Percentiles rank a stretch among this genome's conserved stretches.
Conservation (phyloP, 2,113 vertebrate genomes). For the Neogobius melanostomus region DNA sequence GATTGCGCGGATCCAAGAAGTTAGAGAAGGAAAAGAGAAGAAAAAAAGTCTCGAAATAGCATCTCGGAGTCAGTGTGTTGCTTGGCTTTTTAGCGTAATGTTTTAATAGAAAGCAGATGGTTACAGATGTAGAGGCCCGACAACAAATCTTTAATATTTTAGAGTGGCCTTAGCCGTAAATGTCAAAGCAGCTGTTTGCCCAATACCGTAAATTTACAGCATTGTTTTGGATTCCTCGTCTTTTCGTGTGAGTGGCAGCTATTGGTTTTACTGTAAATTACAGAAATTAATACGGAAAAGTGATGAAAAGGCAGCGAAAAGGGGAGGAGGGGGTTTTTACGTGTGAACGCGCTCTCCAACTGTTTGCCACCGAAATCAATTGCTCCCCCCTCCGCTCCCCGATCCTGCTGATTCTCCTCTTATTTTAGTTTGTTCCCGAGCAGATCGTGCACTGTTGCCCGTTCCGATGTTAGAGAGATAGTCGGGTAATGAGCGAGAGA, state of each 20-base stretch:
- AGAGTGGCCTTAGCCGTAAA: constrained; percentile 83
- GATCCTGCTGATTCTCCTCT: constrained; percentile 69
- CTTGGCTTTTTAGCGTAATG: constrained; percentile 67
- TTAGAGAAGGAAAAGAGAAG: neutral
- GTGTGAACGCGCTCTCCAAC: constrained; percentile 38
- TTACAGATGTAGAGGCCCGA: constrained; percentile 73
- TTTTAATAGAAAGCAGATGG: constrained; percentile 82
- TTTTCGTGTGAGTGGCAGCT: constrained; percentile 74
- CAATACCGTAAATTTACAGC: constrained; percentile 71
- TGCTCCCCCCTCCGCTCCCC: constrained; percentile 38
- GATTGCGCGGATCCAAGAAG: constrained; percentile 38
- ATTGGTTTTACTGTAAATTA: constrained; percentile 84
- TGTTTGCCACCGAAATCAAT: constrained; percentile 67
- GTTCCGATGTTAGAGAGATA: constrained; percentile 74
- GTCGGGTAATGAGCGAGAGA: constrained; percentile 59
- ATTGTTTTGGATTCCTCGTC: constrained; percentile 23
- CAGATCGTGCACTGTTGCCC: constrained; percentile 55
- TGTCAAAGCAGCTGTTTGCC: constrained; percentile 79
- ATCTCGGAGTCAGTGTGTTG: constrained; percentile 18
- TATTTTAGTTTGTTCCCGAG: constrained; percentile 56
- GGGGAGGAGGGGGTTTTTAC: constrained; percentile 13
- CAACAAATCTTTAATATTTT: constrained; percentile 83
- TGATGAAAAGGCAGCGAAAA: constrained; percentile 61
- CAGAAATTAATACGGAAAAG: constrained; percentile 79
- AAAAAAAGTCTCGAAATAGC: constrained; percentile 63